These are phyloP conservation scores for Cassiopea xamachana DNA, from an alignment of 30 jellyfish, hydroid and myxozoan genomes.

Conservation along the genomic window DNA sequence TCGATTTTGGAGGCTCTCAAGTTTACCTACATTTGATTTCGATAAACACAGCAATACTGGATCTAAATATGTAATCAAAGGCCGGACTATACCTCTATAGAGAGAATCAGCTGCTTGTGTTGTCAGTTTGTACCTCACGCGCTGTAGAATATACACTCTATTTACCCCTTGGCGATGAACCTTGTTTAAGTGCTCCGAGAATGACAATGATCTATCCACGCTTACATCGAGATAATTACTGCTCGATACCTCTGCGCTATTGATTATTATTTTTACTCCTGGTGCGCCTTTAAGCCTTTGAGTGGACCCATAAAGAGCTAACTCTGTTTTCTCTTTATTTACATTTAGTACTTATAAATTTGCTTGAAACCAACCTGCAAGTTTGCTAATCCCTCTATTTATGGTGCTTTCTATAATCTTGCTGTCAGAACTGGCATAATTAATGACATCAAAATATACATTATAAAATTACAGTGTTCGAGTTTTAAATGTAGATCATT, in stretches of 20 bases:
- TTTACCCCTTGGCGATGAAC: constrained; percentile 28
- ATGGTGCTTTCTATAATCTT: constrained; percentile 30
- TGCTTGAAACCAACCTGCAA: constrained; percentile 43
- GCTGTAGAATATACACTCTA: constrained; percentile 49
- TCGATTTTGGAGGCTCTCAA: constrained; percentile 26
- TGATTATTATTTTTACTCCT: constrained; percentile 20
- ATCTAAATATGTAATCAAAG: constrained; percentile 19
- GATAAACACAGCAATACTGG: constrained; percentile 29
- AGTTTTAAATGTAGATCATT: constrained; percentile 43
- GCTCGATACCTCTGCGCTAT: constrained; percentile 22
- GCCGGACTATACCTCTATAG: constrained; percentile 41
- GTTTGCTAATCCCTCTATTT: constrained; percentile 16
- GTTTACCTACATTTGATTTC: background rate
- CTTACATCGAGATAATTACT: constrained; percentile 24
- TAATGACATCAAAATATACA: constrained; percentile 44
- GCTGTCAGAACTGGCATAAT: constrained; percentile 25
- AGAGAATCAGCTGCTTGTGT: constrained; percentile 41
- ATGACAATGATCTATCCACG: constrained; percentile 33
- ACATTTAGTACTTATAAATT: constrained; percentile 1
- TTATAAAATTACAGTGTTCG: constrained; percentile 34
- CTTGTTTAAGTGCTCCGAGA: constrained; percentile 42
- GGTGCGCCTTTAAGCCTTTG: constrained; percentile 34
- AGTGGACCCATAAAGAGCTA: constrained; percentile 23
- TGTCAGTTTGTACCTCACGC: constrained; percentile 39
- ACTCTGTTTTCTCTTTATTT: constrained; percentile 24